phyloP scores from a whole-genome alignment of 1,140 invertebrate species.

The Galleria mellonella region DNA sequence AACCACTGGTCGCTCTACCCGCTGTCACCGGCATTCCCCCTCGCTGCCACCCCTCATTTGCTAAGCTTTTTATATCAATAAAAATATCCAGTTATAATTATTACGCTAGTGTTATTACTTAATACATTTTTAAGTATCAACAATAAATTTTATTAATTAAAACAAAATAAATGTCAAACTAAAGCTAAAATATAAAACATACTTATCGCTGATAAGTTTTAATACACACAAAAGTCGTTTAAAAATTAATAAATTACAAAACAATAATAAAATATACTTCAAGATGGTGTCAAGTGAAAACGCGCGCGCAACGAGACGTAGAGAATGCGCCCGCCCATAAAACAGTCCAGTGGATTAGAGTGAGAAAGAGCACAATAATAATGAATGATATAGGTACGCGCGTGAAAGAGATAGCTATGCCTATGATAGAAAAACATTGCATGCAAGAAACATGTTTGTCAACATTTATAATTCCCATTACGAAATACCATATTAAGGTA shows the following conservation, averaged over 20 bases:
- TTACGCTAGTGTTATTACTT: no score
- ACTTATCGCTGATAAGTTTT: no score
- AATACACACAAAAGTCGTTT: background rate
- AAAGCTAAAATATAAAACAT: background rate
- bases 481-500: no score
- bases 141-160: background rate
- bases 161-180: background rate
- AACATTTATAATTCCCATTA: background rate
- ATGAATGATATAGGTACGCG: no score
- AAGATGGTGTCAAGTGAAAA: slow-evolving; percentile 17
- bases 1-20: slow-evolving; percentile 43
- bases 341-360: slow-evolving; percentile 44
- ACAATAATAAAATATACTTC: background rate
- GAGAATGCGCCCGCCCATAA: slow-evolving; percentile 51
- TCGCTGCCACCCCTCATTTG: slow-evolving; percentile 13
- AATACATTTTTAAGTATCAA: no score
- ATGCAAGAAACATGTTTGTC: slow-evolving; percentile 4
- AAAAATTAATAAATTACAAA: background rate
- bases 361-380: slow-evolving; percentile 21
- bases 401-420: no score
- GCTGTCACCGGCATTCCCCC: slow-evolving; percentile 33
- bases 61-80: slow-evolving; percentile 56
- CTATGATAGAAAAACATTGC: slow-evolving; percentile 4
- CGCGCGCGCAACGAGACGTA: slow-evolving; percentile 26
- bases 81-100: slow-evolving; percentile 11